Evolutionary conservation across 1,140 invertebrate species (phyloP).

Genomic region (Megathymus violae): DNA sequence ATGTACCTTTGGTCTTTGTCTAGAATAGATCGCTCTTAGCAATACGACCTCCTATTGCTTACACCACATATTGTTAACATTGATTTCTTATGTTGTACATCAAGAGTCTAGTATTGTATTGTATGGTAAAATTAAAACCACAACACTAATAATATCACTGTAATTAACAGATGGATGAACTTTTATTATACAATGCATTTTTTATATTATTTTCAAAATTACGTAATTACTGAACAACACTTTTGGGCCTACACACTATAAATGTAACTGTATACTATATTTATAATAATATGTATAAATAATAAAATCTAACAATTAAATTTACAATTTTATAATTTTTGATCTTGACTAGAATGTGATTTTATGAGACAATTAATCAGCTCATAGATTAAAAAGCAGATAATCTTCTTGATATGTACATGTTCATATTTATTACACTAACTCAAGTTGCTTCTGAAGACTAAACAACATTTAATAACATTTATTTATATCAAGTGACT

Average conservation of each 20-base stretch:
- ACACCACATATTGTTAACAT: no score
- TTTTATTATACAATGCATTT: constrained; percentile 27
- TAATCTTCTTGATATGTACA: constrained; percentile 23
- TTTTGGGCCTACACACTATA: constrained; percentile 2
- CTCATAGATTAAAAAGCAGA: constrained; percentile 9
- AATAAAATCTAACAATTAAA: constrained; percentile 32
- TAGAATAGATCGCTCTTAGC: no score
- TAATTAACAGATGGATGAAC: constrained; percentile 20
- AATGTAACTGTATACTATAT: constrained; percentile 9
- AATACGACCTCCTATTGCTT: no score
- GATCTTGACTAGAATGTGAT: constrained; percentile 43
- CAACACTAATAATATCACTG: not conserved
- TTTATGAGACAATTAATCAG: not conserved
- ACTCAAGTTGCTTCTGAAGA: not conserved
- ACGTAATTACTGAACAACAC: constrained; percentile 27
- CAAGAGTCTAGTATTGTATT: no score
- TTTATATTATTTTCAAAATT: constrained; percentile 7
- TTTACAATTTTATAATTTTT: constrained; percentile 44
- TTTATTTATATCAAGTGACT: constrained; percentile 10
- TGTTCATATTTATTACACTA: not conserved
- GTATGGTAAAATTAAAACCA: constrained; percentile 23
- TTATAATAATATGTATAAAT: constrained; percentile 21
- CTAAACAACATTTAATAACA: constrained; percentile 19
- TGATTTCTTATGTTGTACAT: no score
- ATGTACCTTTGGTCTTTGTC: no score